These are phyloP conservation scores for Thereva nobilitata DNA, from an alignment of 2,888 invertebrate genomes.

Conservation along the genomic window DNA sequence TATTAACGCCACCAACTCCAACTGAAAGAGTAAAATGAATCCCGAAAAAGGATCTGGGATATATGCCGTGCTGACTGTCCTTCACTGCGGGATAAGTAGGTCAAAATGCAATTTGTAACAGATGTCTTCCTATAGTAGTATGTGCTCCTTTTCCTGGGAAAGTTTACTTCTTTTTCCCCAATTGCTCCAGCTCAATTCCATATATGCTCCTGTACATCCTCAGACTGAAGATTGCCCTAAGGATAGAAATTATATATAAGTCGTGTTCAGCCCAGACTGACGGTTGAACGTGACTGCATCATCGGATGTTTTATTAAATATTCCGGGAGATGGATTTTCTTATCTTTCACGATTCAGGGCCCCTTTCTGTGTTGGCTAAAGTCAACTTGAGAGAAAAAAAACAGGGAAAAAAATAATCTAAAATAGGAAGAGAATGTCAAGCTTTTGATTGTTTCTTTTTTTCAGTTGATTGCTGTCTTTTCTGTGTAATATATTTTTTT, in stretches of 20 bases:
- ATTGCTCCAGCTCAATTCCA: background rate
- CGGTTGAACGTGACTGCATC: conserved; percentile 32
- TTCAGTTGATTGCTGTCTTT: no score
- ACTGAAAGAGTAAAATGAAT: background rate
- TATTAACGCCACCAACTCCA: conserved; percentile 1
- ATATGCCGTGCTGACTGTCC: conserved; percentile 21
- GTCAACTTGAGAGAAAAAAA: background rate
- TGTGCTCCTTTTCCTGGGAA: conserved; percentile 24
- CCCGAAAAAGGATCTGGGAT: conserved; percentile 12
- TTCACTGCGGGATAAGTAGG: conserved; percentile 23
- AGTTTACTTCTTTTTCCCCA: conserved; percentile 28
- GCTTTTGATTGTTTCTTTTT: no score
- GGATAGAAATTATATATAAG: conserved; percentile 32
- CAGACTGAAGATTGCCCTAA: conserved; percentile 20
- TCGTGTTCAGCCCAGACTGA: conserved; percentile 8
- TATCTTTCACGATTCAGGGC: conserved; percentile 24
- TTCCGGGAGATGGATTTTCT: conserved; percentile 30
- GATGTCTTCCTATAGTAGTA: conserved; percentile 17
- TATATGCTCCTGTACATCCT: conserved; percentile 17
- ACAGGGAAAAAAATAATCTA: conserved; percentile 9
- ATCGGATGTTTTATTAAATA: conserved; percentile 33
- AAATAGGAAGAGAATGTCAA: conserved; percentile 4
- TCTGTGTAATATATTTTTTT: no score
- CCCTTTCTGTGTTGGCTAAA: conserved; percentile 11
- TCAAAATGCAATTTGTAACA: conserved; percentile 34